phyloP scores from a whole-genome alignment of 2,888 invertebrate genomes.

The Spialia ferax region DNA sequence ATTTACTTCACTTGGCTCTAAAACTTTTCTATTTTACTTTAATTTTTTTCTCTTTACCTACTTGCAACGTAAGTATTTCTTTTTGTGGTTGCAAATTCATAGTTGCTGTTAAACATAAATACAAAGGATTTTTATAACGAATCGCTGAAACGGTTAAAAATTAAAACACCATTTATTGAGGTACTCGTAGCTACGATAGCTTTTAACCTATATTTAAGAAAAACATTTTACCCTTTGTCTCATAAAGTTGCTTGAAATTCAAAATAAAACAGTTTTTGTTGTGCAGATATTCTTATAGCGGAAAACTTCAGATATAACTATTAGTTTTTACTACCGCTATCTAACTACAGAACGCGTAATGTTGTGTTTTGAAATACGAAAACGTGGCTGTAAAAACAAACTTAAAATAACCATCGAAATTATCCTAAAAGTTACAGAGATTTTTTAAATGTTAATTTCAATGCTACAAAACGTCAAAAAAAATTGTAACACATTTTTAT shows the following conservation, averaged over 20 bases:
- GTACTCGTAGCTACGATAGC: no score
- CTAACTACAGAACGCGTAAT: conserved; percentile 17
- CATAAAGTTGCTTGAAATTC: background rate
- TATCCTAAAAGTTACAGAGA: no score
- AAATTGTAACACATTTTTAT: no score
- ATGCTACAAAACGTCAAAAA: no score
- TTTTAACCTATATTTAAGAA: no score
- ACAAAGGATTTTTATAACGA: background rate
- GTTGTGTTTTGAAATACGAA: conserved; percentile 6
- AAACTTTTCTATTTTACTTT: conserved; percentile 23
- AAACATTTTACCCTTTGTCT: no score
- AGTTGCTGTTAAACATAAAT: background rate
- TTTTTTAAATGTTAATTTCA: no score
- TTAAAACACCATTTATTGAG: no score
- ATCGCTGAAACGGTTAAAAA: background rate
- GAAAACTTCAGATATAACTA: conserved; percentile 42
- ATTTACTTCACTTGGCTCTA: conserved; percentile 39
- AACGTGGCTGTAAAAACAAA: conserved; percentile 19
- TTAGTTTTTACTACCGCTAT: conserved; percentile 43
- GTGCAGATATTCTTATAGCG: conserved; percentile 15
- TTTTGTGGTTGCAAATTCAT: background rate
- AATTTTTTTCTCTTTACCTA: conserved; percentile 7
- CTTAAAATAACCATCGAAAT: background rate
- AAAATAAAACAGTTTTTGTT: background rate
- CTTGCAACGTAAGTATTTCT: background rate